These are phyloP conservation scores for Platalea minor DNA, from an alignment of 2,797 vertebrate genomes.

Conservation along the genomic window DNA sequence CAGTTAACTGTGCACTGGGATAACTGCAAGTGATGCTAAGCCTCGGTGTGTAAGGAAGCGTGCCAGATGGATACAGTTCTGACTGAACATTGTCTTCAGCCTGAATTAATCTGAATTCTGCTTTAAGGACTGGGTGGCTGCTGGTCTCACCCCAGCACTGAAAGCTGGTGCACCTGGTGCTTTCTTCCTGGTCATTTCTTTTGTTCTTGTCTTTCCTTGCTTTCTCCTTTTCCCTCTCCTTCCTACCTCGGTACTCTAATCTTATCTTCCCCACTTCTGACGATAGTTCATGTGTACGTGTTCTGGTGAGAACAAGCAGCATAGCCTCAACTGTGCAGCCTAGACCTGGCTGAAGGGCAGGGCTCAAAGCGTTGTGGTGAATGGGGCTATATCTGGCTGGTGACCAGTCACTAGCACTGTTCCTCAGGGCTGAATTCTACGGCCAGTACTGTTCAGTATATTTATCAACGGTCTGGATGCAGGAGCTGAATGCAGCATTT, in stretches of 20 bases:
- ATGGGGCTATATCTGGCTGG: neutral
- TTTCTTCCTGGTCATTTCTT: neutral
- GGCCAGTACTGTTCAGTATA: neutral
- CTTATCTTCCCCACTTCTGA: neutral
- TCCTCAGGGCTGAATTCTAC: neutral
- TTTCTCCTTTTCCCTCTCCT: neutral
- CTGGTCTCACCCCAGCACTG: neutral
- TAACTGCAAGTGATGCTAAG: neutral
- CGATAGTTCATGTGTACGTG: rapidly evolving
- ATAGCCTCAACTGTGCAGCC: neutral
- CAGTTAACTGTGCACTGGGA: rapidly evolving
- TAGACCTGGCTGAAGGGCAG: neutral
- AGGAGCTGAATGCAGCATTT: neutral
- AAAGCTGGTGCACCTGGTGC: neutral
- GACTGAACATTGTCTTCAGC: neutral
- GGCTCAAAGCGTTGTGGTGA: too few species aligned
- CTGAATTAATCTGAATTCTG: neutral
- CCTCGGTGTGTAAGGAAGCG: neutral
- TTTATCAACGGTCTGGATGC: neutral
- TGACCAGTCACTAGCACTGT: rapidly evolving
- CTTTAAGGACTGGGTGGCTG: neutral
- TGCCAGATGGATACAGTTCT: neutral
- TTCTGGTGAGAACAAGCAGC: neutral
- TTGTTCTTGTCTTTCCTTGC: neutral
- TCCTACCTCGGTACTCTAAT: neutral